A percentile compares a stretch with the other conserved stretches of the same genome.
These are phyloP conservation scores for Scortum barcoo DNA, from an alignment of 2,113 vertebrate genomes.

Conservation along the genomic window DNA sequence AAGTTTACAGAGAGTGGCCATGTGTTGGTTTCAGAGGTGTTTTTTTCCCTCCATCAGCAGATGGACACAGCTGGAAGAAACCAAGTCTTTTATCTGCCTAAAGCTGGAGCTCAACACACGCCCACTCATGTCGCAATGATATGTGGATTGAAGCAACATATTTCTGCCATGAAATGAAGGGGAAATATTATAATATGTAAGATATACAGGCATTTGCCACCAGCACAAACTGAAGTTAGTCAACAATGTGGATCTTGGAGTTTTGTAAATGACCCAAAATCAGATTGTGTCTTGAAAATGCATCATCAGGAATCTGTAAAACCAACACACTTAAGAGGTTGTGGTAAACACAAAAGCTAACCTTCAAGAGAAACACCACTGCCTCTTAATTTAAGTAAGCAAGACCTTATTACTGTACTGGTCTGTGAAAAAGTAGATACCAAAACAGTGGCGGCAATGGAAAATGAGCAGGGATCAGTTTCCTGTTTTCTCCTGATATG, in stretches of 20 bases:
- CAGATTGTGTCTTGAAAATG: not conserved
- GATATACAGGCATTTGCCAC: not conserved
- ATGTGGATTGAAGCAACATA: not conserved
- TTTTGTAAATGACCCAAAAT: not conserved
- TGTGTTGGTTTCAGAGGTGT: not conserved
- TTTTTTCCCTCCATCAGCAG: constrained; percentile 16
- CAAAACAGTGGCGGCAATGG: constrained; percentile 13
- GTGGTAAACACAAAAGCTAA: not conserved
- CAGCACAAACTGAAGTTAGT: not conserved
- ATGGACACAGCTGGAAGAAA: constrained; percentile 35
- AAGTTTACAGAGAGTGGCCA: not conserved
- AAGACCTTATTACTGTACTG: not conserved
- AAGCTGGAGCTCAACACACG: not conserved
- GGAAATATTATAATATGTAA: not conserved
- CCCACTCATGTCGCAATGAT: not conserved
- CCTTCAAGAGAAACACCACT: not conserved
- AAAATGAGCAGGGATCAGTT: constrained; percentile 31
- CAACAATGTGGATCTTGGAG: not conserved
- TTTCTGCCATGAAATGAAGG: not conserved
- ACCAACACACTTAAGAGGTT: not conserved
- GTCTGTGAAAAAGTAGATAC: not conserved
- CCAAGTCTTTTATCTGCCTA: not conserved
- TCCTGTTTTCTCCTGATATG: constrained; percentile 42
- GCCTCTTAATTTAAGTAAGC: not conserved
- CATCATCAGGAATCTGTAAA: not conserved